A percentile compares a stretch with the other conserved stretches of the same genome.
Conservation (phyloP, 2,797 vertebrate species). For the Chaunax sp. region DNA sequence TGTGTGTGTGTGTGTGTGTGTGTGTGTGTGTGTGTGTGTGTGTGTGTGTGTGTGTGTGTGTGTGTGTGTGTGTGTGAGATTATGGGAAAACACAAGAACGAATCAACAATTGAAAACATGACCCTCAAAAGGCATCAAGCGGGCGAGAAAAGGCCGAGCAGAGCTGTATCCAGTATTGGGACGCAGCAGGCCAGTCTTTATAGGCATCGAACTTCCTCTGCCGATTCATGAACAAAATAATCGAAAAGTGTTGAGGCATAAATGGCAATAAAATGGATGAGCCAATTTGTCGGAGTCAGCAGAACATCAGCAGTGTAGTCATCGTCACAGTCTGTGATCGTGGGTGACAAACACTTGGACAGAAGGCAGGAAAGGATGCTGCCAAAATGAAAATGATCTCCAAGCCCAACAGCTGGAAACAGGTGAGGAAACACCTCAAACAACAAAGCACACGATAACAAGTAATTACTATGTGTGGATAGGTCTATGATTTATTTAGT, state of each 20-base stretch:
- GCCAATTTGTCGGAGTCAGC: slow-evolving; percentile 60
- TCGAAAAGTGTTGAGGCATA: slow-evolving; percentile 43
- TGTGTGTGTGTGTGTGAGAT: too few relatives aligned
- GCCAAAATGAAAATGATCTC: slow-evolving; percentile 1
- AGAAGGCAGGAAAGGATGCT: slow-evolving; percentile 8
- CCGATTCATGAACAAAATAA: too few relatives aligned
- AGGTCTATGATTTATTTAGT: slow-evolving; percentile 49
- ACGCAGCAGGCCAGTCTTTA: slow-evolving; percentile 2
- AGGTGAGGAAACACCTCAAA: slow-evolving; percentile 43
- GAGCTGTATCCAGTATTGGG: slow-evolving; percentile 9
- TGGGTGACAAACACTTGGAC: slow-evolving; percentile 40
- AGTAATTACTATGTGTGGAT: slow-evolving; percentile 42
- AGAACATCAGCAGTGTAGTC: slow-evolving; percentile 33
- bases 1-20: too few relatives aligned
- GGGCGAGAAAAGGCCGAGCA: slow-evolving; percentile 11
- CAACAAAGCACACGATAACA: slow-evolving; percentile 8
- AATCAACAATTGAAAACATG: slow-evolving; percentile 41
- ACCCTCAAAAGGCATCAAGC: slow-evolving; percentile 15
- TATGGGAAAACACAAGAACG: slow-evolving; percentile 24
- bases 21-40: too few relatives aligned
- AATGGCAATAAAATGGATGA: slow-evolving; percentile 51
- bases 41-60: too few relatives aligned
- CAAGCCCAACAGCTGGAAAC: slow-evolving; percentile 11
- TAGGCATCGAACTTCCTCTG: not conserved
- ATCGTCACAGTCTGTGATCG: slow-evolving; percentile 44